Conservation (phyloP, 2,113 vertebrate species). For the Kobus ellipsiprymnus region DNA sequence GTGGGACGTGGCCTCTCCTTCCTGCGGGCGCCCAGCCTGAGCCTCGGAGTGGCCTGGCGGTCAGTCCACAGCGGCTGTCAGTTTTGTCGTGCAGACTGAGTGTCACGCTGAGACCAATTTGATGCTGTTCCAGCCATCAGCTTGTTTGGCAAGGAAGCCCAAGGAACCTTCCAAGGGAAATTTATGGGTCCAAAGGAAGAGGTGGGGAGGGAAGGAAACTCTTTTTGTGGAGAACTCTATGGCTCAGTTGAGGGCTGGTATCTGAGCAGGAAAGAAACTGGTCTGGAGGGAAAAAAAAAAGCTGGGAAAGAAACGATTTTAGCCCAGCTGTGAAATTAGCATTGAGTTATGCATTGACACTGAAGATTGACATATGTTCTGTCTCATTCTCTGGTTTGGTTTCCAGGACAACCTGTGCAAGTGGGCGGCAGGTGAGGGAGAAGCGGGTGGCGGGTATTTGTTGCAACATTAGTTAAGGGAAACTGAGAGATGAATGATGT, state of each 20-base stretch:
- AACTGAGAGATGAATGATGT: neutral
- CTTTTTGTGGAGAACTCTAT: neutral
- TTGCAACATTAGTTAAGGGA: neutral
- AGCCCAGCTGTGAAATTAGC: slow-evolving; percentile 26
- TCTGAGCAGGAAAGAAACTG: slow-evolving; percentile 47
- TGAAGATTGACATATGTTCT: neutral
- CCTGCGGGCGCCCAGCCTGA: neutral
- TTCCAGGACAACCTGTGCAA: slow-evolving; percentile 6
- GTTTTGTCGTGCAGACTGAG: neutral
- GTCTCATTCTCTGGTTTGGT: neutral
- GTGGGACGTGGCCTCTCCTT: neutral
- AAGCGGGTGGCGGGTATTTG: neutral
- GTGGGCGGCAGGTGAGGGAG: neutral
- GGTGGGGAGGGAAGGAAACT: neutral
- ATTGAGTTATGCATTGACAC: neutral
- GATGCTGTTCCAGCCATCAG: neutral
- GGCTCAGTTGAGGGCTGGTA: slow-evolving; percentile 16
- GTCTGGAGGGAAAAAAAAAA: neutral
- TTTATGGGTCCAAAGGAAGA: slow-evolving; percentile 39
- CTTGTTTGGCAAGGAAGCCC: slow-evolving; percentile 23
- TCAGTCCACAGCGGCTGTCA: neutral
- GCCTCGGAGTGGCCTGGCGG: neutral
- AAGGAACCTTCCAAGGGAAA: slow-evolving; percentile 31
- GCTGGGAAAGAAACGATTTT: neutral
- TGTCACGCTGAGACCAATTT: neutral